Evolutionary conservation across 2,797 vertebrate genomes (phyloP).

Genomic region (Sebastes glaucus): DNA sequence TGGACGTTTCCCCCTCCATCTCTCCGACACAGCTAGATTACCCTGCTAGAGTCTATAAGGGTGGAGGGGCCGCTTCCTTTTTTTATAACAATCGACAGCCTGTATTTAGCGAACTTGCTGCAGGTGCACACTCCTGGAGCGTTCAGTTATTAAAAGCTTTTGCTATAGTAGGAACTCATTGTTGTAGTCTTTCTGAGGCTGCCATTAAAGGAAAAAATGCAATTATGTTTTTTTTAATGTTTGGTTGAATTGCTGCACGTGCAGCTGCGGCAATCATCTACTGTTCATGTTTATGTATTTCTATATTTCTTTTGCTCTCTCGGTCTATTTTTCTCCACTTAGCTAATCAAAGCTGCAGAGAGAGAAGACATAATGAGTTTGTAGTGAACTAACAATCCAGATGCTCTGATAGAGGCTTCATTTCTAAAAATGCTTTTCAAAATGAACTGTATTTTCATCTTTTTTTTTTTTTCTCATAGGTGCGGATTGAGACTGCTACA

Average conservation of each 20-base stretch:
- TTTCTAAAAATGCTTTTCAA: background rate
- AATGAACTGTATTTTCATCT: background rate
- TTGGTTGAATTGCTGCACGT: background rate
- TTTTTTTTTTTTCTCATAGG: conserved; percentile 79
- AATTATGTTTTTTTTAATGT: conserved; percentile 1
- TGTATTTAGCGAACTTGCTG: conserved; percentile 1
- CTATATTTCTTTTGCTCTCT: background rate
- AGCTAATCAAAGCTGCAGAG: background rate
- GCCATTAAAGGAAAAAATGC: background rate
- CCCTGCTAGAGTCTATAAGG: background rate
- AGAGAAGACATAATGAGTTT: background rate
- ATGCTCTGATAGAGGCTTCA: background rate
- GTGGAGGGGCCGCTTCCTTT: background rate
- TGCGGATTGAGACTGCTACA: conserved; percentile 96
- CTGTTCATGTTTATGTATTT: background rate
- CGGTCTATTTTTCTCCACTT: background rate
- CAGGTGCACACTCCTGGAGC: background rate
- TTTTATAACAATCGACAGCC: conserved; percentile 4
- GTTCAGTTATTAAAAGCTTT: background rate
- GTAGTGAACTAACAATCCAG: background rate
- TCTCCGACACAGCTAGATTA: conserved; percentile 22
- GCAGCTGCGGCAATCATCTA: background rate
- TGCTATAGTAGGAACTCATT: background rate
- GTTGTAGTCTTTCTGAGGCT: background rate
- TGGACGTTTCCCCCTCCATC: conserved; percentile 24